Percentiles rank a stretch among this genome's conserved stretches.
Conservation (phyloP, 1,140 invertebrate genomes). For the Mizuhopecten yessoensis region DNA sequence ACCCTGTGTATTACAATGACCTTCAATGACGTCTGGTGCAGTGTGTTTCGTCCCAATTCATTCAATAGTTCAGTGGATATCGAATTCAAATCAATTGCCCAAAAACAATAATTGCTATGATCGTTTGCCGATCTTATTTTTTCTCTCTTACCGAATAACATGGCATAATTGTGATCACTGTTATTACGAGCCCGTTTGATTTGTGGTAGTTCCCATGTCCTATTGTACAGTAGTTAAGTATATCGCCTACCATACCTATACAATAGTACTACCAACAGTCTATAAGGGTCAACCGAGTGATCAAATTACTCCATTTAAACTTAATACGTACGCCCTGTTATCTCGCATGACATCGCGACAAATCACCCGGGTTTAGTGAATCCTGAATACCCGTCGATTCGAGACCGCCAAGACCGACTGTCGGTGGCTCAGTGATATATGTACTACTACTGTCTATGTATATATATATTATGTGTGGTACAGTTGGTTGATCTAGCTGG, state of each 20-base stretch:
- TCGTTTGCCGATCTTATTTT: no score
- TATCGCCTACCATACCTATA: not conserved
- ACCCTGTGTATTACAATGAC: no score
- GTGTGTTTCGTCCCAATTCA: no score
- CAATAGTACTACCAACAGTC: not conserved
- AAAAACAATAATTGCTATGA: no score
- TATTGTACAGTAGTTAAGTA: not conserved
- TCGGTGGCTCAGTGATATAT: not conserved
- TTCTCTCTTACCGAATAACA: no score
- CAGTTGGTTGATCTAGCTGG: no score
- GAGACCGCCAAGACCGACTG: not conserved
- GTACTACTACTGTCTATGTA: not conserved
- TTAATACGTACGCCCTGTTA: not conserved
- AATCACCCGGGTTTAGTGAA: not conserved
- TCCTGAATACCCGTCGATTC: not conserved
- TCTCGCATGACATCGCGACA: not conserved
- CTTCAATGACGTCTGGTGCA: no score
- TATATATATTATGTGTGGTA: not conserved
- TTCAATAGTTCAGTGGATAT: no score
- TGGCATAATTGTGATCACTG: no score
- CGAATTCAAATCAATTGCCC: no score
- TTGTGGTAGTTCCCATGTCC: no score
- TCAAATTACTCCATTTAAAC: not conserved
- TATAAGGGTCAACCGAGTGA: not conserved
- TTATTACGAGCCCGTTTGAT: no score